Percentiles rank a stretch among this genome's conserved stretches.
Evolutionary conservation across 2,888 invertebrate species (phyloP).

Genomic region (Habroteleia sp.): DNA sequence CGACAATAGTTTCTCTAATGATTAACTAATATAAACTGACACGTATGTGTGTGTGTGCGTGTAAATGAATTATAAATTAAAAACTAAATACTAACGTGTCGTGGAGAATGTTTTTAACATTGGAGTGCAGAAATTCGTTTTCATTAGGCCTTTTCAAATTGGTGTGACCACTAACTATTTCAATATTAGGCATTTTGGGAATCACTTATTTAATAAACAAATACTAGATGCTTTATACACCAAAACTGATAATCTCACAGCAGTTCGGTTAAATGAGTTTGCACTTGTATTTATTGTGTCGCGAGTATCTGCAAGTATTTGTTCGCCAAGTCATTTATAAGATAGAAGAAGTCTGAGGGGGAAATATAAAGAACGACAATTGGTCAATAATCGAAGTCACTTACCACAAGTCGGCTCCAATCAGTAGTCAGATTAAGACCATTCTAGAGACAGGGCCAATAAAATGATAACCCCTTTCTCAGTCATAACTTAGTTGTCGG

Average conservation of each 20-base stretch:
- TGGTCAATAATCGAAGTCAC: constrained; percentile 65
- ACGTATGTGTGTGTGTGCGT: no score
- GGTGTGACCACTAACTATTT: constrained; percentile 68
- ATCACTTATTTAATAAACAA: neutral
- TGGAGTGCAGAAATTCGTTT: constrained; percentile 72
- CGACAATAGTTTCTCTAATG: no score
- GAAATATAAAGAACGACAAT: constrained; percentile 57
- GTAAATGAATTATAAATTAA: constrained; percentile 4
- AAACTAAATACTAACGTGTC: constrained; percentile 68
- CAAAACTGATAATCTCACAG: no score
- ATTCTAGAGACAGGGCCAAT: constrained; percentile 54
- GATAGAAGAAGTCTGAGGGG: constrained; percentile 54
- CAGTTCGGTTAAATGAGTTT: no score
- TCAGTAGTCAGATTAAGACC: constrained; percentile 64
- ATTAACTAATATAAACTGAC: no score
- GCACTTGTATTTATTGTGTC: constrained; percentile 39
- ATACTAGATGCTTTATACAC: no score
- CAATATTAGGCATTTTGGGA: constrained; percentile 56
- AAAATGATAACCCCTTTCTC: constrained; percentile 68
- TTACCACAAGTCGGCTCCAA: constrained; percentile 65
- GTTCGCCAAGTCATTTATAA: constrained; percentile 61
- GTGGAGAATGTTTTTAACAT: constrained; percentile 69
- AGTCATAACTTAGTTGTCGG: constrained; percentile 8
- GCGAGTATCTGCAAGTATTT: constrained; percentile 53
- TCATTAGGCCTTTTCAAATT: constrained; percentile 71